These are phyloP conservation scores for Gnatocerus cornutus DNA, from an alignment of 2,888 invertebrate genomes.

Conservation along the genomic window DNA sequence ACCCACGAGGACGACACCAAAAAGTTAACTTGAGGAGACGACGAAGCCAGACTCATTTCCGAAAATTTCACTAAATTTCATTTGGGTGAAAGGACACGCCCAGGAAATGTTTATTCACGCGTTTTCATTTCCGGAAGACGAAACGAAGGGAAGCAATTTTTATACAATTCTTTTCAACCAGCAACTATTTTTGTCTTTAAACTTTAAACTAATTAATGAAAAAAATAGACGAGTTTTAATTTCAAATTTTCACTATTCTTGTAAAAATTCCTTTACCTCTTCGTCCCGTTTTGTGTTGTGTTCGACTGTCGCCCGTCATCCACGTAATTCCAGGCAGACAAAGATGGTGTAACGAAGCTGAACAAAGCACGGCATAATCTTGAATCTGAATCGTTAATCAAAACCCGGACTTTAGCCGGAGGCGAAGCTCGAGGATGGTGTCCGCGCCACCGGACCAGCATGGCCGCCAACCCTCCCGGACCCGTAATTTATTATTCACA, in stretches of 20 bases:
- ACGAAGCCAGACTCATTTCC: conserved; percentile 57
- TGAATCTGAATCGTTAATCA: conserved; percentile 67
- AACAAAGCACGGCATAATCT: conserved; percentile 55
- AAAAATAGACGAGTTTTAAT: too few relatives aligned
- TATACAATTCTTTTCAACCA: too few relatives aligned
- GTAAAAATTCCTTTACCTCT: neutral
- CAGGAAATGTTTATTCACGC: conserved; percentile 62
- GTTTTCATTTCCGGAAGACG: conserved; percentile 59
- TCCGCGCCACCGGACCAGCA: conserved; percentile 53
- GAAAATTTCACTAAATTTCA: conserved; percentile 60
- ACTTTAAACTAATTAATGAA: too few relatives aligned
- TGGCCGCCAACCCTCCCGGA: conserved; percentile 51
- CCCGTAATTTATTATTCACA: conserved; percentile 69
- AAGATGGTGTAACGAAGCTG: conserved; percentile 53
- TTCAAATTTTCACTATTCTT: too few relatives aligned
- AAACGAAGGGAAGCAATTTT: conserved; percentile 12
- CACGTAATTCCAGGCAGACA: conserved; percentile 49
- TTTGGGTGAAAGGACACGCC: conserved; percentile 57
- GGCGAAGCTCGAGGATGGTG: conserved; percentile 60
- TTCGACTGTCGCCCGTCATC: conserved; percentile 45
- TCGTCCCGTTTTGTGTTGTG: conserved; percentile 18
- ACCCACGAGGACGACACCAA: conserved; percentile 53
- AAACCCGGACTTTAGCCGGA: conserved; percentile 61
- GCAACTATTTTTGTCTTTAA: too few relatives aligned
- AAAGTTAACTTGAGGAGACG: conserved; percentile 51